A percentile compares a stretch with the other conserved stretches of the same genome.
Conservation (phyloP, 2,797 vertebrate genomes). For the Hydrocynus forskahlii region DNA sequence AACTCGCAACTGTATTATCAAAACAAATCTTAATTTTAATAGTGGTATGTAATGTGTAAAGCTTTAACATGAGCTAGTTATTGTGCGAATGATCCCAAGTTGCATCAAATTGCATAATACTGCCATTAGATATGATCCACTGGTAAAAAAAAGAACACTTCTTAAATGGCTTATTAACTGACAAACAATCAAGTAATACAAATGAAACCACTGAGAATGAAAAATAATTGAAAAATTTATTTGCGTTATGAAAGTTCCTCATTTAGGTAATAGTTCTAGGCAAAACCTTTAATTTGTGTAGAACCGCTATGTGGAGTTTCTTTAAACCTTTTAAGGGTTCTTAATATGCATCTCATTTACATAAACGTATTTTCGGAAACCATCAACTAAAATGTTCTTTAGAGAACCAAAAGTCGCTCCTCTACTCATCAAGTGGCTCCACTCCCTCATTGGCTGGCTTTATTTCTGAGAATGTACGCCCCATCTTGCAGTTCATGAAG, state of each 20-base stretch:
- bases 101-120: not conserved
- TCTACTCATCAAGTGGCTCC: too few relatives aligned
- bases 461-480: not conserved
- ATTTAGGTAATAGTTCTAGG: not conserved
- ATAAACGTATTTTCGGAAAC: not conserved
- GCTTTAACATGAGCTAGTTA: not conserved
- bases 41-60: not conserved
- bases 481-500: not conserved
- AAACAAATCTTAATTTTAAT: conserved; percentile 41
- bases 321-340: too few relatives aligned
- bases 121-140: not conserved
- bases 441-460: not conserved
- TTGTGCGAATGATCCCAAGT: not conserved
- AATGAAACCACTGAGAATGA: too few relatives aligned
- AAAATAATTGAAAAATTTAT: not conserved
- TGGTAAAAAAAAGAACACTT: not conserved
- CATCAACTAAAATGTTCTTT: not conserved
- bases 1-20: conserved; percentile 50
- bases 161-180: too few relatives aligned
- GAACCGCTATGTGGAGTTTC: not conserved
- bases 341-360: too few relatives aligned
- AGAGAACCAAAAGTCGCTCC: not conserved
- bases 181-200: too few relatives aligned
- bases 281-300: not conserved
- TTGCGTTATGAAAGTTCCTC: not conserved